phyloP scores from a whole-genome alignment of 2,113 vertebrate species.

The Acinonyx jubatus region DNA sequence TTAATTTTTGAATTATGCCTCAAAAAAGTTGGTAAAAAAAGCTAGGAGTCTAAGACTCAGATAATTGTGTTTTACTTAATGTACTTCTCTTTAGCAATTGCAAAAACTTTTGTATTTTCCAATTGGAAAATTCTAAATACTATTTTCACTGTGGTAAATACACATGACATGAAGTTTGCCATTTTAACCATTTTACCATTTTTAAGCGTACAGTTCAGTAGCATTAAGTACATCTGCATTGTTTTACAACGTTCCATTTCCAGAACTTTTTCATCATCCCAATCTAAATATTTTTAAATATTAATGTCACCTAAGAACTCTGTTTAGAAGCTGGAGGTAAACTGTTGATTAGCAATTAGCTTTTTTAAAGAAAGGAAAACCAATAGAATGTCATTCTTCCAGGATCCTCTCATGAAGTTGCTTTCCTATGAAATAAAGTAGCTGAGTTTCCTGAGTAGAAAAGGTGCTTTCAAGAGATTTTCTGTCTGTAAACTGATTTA shows the following conservation, averaged over 20 bases:
- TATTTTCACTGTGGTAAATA: slow-evolving; percentile 4
- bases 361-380: neutral
- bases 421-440: neutral
- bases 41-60: neutral
- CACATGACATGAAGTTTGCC: neutral
- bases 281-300: slow-evolving; percentile 46
- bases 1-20: neutral
- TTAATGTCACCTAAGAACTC: slow-evolving; percentile 32
- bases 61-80: neutral
- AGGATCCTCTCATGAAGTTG: neutral
- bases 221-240: neutral
- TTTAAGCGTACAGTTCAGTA: neutral
- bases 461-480: neutral
- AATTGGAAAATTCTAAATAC: neutral
- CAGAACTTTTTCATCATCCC: neutral
- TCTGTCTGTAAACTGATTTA: slow-evolving; percentile 19
- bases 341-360: neutral
- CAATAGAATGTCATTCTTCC: neutral
- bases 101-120: neutral
- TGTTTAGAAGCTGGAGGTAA: neutral
- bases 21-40: neutral
- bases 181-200: neutral
- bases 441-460: neutral
- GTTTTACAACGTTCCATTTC: neutral
- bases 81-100: neutral